Evolutionary conservation across 2,888 invertebrate genomes (phyloP), one percentile per base, ranked within the genome.

Genomic region (Pterostichus niger): DNA sequence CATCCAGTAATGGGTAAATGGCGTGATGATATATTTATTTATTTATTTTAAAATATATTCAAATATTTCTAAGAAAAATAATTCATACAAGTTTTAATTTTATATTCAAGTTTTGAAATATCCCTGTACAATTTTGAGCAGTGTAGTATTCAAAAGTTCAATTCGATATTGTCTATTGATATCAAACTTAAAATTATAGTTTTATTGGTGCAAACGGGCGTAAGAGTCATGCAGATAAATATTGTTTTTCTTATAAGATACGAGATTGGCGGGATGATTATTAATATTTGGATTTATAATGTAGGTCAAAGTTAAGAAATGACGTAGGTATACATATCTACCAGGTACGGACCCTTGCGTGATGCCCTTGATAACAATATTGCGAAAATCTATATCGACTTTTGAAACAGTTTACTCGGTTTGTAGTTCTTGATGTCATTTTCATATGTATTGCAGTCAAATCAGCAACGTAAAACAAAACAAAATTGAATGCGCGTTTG

Each of bases 231-330:
- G 24, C 24, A 3, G 2, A 24, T 24, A 24, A 24, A 24, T 24
- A 24, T 24, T 24, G 24, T 24, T 2, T 24, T 24, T 24, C 13
- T 68, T 13, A 35, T 35, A 68, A 68, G 15, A 40, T 17, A 35
- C 6, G 44, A 1, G 44, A 71, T 40, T 46, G 0, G 68, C 35
- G 40, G 68, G 10, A 15, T 10, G 15, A 44, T 44, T 71, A 71
- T 71, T 71, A 71, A 71, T 44, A 44, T 64, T 64, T 11, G 10
- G 6, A 64, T 7, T 76, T 54, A 73, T 49, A 31, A 82, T 82
- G 24, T 82, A 71, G 82, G 82, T 82, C 82, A 82, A 71, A 40
- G 73, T 81, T 73, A 79, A 64, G 79, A 64, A 52, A 75, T 82
- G 82, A 82, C 75, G 82, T 61, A 46, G 59, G 82, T 82, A 59